Percentiles rank a stretch among this genome's conserved stretches.
phyloP scores from a whole-genome alignment of 2,888 invertebrate genomes.

The Caenorhabditis panamensis region DNA sequence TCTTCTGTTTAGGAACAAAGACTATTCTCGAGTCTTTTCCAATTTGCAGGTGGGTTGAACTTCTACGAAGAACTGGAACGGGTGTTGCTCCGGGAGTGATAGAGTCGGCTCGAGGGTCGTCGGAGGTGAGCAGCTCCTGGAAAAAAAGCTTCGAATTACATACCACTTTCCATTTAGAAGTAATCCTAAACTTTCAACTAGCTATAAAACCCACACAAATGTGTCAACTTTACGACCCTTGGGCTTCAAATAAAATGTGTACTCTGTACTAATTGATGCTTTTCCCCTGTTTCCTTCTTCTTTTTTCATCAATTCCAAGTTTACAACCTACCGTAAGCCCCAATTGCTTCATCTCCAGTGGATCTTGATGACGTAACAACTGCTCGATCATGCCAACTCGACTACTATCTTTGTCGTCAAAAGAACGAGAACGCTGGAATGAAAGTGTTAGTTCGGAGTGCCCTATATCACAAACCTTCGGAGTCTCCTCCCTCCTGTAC shows the following conservation, averaged over 20 bases:
- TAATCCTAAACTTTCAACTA: neutral
- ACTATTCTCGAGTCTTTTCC: slow-evolving; percentile 54
- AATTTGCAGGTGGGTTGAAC: slow-evolving; percentile 41
- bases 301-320: neutral
- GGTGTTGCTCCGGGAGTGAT: slow-evolving; percentile 21
- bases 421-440: slow-evolving; percentile 53
- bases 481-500: slow-evolving; percentile 38
- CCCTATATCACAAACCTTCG: slow-evolving; percentile 23
- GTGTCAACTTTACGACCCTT: slow-evolving; percentile 9
- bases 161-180: neutral
- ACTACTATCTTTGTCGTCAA: slow-evolving; percentile 48
- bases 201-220: slow-evolving; percentile 10
- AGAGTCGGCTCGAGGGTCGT: slow-evolving; percentile 14
- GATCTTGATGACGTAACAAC: slow-evolving; percentile 53
- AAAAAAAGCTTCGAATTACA: neutral
- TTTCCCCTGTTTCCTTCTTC: neutral
- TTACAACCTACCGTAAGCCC: slow-evolving; percentile 56
- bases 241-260: slow-evolving; percentile 12
- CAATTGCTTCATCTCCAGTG: slow-evolving; percentile 58
- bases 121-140: slow-evolving; percentile 48
- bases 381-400: slow-evolving; percentile 65
- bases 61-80: slow-evolving; percentile 14
- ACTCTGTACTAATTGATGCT: neutral
- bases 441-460: neutral
- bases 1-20: slow-evolving; percentile 62